Evolutionary conservation across 1,140 invertebrate genomes (phyloP).

Genomic region (Melitaea cinxia): DNA sequence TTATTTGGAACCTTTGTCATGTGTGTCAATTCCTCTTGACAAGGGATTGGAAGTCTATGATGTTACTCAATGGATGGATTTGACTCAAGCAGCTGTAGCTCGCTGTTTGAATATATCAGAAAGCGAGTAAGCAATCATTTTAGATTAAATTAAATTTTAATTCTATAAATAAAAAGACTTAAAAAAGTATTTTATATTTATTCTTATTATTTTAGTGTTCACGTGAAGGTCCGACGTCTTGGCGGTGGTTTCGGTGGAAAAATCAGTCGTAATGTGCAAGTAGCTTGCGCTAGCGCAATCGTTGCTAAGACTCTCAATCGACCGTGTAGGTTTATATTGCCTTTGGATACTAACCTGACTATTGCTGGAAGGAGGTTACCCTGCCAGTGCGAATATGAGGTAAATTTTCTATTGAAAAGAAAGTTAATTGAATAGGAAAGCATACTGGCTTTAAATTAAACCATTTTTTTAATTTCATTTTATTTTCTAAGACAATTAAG

Average conservation of each 20-base stretch:
- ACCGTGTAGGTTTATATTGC: conserved; percentile 85
- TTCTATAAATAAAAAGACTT: no score
- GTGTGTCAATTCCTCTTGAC: conserved; percentile 85
- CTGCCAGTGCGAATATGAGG: conserved; percentile 78
- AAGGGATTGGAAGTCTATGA: conserved; percentile 84
- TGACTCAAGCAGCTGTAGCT: conserved; percentile 84
- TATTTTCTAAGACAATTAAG: no score
- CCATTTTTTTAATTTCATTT: no score
- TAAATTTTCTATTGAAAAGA: conserved; percentile 32
- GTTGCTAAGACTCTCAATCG: conserved; percentile 83
- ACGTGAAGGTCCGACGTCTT: conserved; percentile 84
- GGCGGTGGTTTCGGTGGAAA: conserved; percentile 89
- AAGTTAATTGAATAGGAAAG: no score
- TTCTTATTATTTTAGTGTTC: conserved; percentile 78
- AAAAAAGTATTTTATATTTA: background rate
- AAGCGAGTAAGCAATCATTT: conserved; percentile 60
- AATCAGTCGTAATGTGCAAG: conserved; percentile 81
- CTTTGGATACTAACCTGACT: conserved; percentile 86
- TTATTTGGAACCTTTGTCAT: conserved; percentile 83
- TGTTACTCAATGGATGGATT: conserved; percentile 86
- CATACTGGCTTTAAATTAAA: no score
- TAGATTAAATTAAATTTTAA: background rate
- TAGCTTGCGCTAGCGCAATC: conserved; percentile 84
- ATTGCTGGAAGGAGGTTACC: conserved; percentile 84
- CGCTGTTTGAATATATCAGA: conserved; percentile 77